Percentiles rank a stretch among this genome's conserved stretches.
Evolutionary conservation across 2,888 invertebrate genomes (phyloP).

Genomic region (Labia minor): DNA sequence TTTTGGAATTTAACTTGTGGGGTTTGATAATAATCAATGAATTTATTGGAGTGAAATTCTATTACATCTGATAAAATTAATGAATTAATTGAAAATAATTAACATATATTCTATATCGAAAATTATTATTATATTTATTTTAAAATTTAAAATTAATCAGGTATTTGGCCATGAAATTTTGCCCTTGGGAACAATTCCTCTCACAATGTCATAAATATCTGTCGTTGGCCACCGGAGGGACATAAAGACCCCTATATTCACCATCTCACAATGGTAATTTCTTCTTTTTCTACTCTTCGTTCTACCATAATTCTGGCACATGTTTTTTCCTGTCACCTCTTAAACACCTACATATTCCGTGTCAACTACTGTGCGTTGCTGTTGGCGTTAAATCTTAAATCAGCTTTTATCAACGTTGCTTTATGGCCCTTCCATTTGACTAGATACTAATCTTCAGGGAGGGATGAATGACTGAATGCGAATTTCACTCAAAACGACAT

Average conservation of each 20-base stretch:
- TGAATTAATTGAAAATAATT: too few relatives aligned
- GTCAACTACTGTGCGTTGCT: not conserved
- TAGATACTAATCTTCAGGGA: too few relatives aligned
- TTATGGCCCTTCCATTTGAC: not conserved
- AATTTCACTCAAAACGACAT: not conserved
- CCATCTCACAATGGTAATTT: not conserved
- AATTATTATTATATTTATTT: too few relatives aligned
- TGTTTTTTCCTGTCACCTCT: conserved; percentile 1
- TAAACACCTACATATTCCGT: conserved; percentile 7
- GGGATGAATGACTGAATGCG: too few relatives aligned
- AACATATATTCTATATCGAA: too few relatives aligned
- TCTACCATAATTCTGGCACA: not conserved
- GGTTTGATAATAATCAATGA: too few relatives aligned
- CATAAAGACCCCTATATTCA: not conserved
- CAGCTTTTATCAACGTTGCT: not conserved
- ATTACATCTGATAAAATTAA: too few relatives aligned
- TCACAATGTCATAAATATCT: not conserved
- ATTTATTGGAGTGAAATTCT: too few relatives aligned
- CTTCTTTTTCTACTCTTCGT: not conserved
- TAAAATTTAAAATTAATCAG: not conserved
- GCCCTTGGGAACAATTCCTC: not conserved
- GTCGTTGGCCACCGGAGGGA: not conserved
- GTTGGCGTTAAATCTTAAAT: not conserved
- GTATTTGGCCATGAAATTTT: not conserved
- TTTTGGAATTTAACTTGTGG: too few relatives aligned